Percentiles rank a stretch among this genome's conserved stretches.
These are phyloP conservation scores for Nymphalis c-album DNA, from an alignment of 2,888 invertebrate genomes.

Conservation along the genomic window DNA sequence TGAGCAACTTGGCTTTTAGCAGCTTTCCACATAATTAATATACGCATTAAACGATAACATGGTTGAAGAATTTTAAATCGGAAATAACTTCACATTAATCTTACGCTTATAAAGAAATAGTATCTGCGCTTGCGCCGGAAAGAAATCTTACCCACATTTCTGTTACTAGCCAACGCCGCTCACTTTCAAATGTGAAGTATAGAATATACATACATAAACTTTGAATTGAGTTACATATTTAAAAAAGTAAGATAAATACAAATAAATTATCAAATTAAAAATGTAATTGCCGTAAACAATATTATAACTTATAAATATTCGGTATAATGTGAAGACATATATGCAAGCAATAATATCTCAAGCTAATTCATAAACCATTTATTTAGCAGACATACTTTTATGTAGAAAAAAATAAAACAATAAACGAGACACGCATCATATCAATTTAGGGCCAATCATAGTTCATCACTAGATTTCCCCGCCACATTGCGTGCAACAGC, in stretches of 20 bases:
- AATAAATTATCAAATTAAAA: no score
- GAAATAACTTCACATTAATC: slow-evolving; percentile 30
- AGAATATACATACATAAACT: slow-evolving; percentile 10
- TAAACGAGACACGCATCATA: not conserved
- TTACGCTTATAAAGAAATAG: slow-evolving; percentile 29
- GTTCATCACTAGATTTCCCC: slow-evolving; percentile 13
- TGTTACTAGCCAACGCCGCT: slow-evolving; percentile 24
- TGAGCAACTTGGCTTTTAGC: not conserved
- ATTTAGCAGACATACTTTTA: not conserved
- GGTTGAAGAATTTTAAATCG: slow-evolving; percentile 27
- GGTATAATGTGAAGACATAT: no score
- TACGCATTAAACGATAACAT: slow-evolving; percentile 4
- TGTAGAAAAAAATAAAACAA: no score
- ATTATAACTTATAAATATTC: no score
- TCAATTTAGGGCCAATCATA: not conserved
- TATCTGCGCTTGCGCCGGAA: slow-evolving; percentile 33
- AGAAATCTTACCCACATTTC: slow-evolving; percentile 37
- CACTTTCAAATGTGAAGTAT: slow-evolving; percentile 30
- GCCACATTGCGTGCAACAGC: slow-evolving; percentile 51
- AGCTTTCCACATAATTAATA: not conserved
- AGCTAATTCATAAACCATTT: not conserved
- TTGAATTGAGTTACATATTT: not conserved
- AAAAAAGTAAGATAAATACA: no score
- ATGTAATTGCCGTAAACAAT: no score
- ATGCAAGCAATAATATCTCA: no score